phyloP scores from a whole-genome alignment of 2,888 invertebrate species.

The Amiota mariae region DNA sequence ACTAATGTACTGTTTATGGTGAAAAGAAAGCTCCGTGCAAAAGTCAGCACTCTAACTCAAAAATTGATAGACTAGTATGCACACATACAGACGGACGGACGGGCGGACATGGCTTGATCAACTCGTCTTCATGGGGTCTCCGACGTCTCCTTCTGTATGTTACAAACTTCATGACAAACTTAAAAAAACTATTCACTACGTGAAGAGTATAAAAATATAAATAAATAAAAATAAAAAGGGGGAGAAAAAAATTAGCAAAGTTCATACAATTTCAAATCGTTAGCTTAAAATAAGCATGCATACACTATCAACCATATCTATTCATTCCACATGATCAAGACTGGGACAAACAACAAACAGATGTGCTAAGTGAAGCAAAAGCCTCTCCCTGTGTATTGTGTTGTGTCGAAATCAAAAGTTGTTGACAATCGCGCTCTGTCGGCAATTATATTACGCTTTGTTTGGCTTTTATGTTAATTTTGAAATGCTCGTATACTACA shows the following conservation, averaged over 20 bases:
- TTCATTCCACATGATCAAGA: not conserved
- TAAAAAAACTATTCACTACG: too few relatives aligned
- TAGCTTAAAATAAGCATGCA: not conserved
- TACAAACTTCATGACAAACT: too few relatives aligned
- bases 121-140: too few relatives aligned
- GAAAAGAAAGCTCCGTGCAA: too few relatives aligned
- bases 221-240: not conserved
- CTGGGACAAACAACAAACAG: not conserved
- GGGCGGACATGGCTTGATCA: too few relatives aligned
- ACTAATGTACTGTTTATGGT: too few relatives aligned
- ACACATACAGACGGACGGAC: too few relatives aligned
- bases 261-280: conserved; percentile 10
- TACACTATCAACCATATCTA: not conserved
- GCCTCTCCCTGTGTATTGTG: not conserved
- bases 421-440: not conserved
- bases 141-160: too few relatives aligned
- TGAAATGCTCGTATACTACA: not conserved
- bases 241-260: not conserved
- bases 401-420: not conserved
- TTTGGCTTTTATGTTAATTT: not conserved
- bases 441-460: conserved; percentile 3
- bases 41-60: too few relatives aligned
- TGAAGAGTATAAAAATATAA: too few relatives aligned
- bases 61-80: too few relatives aligned
- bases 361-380: not conserved